These are phyloP conservation scores for Acronicta aceris DNA, from an alignment of 2,888 invertebrate genomes.

Conservation along the genomic window DNA sequence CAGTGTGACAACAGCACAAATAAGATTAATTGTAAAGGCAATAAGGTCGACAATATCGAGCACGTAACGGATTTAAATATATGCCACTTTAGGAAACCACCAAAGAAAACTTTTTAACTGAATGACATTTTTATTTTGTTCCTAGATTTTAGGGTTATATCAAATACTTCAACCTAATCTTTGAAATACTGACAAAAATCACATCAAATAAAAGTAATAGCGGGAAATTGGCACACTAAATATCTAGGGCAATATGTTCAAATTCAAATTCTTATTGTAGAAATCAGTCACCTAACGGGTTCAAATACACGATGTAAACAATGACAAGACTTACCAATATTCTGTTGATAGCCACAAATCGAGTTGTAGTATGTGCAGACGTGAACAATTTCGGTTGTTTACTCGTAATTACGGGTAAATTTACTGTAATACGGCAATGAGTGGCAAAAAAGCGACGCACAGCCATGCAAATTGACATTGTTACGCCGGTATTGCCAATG, in stretches of 20 bases:
- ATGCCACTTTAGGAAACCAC: conserved; percentile 33
- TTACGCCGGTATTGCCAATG: conserved; percentile 37
- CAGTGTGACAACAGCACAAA: conserved; percentile 20
- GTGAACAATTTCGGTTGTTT: conserved; percentile 58
- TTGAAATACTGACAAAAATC: conserved; percentile 33
- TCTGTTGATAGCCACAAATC: conserved; percentile 43
- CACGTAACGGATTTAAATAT: conserved; percentile 32
- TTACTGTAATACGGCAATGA: conserved; percentile 81
- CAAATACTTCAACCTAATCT: conserved; percentile 11
- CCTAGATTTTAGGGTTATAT: conserved; percentile 47
- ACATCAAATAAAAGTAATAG: conserved; percentile 2
- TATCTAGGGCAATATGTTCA: conserved; percentile 23
- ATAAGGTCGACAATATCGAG: conserved; percentile 43
- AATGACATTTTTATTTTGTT: conserved; percentile 24
- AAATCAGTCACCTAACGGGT: conserved; percentile 38
- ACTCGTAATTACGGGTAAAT: conserved; percentile 71
- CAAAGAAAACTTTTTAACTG: conserved; percentile 13
- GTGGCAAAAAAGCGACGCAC: conserved; percentile 85
- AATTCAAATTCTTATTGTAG: conserved; percentile 47
- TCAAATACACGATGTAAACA: conserved; percentile 42
- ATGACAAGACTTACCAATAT: conserved; percentile 56
- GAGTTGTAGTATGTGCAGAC: conserved; percentile 44
- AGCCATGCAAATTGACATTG: conserved; percentile 82
- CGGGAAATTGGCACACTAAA: conserved; percentile 20
- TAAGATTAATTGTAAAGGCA: conserved; percentile 29